phyloP scores from a whole-genome alignment of 2,888 invertebrate genomes.

The Galerucella calmariensis region DNA sequence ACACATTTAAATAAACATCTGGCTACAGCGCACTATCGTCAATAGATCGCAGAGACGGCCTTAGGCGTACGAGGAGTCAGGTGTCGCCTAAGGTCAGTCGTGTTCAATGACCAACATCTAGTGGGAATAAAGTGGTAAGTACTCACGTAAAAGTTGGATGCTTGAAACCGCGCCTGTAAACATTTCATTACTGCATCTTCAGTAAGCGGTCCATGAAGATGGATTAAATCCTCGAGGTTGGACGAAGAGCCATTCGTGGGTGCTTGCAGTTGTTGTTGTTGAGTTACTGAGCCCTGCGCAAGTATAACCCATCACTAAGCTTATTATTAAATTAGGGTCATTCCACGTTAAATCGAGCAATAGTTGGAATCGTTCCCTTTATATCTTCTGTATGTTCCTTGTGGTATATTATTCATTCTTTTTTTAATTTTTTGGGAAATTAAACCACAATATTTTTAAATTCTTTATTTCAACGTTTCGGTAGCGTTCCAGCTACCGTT shows the following conservation, averaged over 20 bases:
- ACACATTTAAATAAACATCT: background rate
- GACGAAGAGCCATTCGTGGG: constrained; percentile 56
- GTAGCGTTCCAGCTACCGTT: too few species aligned
- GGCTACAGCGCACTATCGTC: background rate
- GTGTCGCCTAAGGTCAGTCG: constrained; percentile 56
- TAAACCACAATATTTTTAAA: too few species aligned
- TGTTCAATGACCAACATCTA: constrained; percentile 57
- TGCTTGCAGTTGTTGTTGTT: constrained; percentile 47
- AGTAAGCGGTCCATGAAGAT: constrained; percentile 90
- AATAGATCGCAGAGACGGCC: constrained; percentile 54
- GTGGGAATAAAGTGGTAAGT: constrained; percentile 23
- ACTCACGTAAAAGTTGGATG: constrained; percentile 90
- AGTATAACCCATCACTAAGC: background rate
- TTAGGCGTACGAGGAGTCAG: constrained; percentile 46
- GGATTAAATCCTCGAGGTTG: constrained; percentile 89
- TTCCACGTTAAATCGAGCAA: too few species aligned
- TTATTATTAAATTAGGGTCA: too few species aligned
- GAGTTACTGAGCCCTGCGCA: constrained; percentile 43
- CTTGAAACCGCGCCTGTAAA: constrained; percentile 88
- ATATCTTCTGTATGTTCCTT: too few species aligned
- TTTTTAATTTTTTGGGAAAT: too few species aligned
- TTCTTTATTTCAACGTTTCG: too few species aligned
- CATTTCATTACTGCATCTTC: constrained; percentile 94
- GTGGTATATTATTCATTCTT: too few species aligned
- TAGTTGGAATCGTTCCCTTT: too few species aligned